Conservation (phyloP, 2,113 vertebrate species). For the Verasper variegatus region DNA sequence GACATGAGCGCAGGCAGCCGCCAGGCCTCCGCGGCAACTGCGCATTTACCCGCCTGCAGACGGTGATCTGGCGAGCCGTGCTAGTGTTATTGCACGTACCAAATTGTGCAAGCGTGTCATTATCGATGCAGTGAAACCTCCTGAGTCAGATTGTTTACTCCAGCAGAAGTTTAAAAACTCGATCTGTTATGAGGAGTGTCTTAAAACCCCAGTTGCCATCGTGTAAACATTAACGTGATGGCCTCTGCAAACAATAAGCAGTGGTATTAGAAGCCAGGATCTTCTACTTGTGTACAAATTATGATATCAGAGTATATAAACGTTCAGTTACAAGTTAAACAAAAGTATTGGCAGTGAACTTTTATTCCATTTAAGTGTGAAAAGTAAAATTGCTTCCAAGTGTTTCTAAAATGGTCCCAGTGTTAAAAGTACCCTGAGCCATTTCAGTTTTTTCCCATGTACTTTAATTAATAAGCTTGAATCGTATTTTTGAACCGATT, state of each 20-base stretch:
- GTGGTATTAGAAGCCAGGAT: neutral
- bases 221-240: neutral
- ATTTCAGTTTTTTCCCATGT: no score
- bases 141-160: neutral
- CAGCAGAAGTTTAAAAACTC: neutral
- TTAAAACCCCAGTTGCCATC: neutral
- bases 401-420: no score
- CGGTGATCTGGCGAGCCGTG: neutral
- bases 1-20: constrained; percentile 32
- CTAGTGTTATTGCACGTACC: neutral
- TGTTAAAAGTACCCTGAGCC: no score
- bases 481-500: no score
- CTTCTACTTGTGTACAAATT: no score
- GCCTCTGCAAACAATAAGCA: neutral
- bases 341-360: no score
- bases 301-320: no score
- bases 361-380: no score
- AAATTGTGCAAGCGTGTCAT: neutral
- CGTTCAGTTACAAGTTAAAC: no score
- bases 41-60: constrained; percentile 38
- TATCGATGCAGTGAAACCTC: neutral
- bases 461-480: no score
- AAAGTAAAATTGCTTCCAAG: no score
- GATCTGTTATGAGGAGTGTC: neutral
- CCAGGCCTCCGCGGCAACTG: constrained; percentile 39